A percentile compares a stretch with the other conserved stretches of the same genome.
Conservation (phyloP, 2,888 invertebrate species). For the Oxytorus armatus region DNA sequence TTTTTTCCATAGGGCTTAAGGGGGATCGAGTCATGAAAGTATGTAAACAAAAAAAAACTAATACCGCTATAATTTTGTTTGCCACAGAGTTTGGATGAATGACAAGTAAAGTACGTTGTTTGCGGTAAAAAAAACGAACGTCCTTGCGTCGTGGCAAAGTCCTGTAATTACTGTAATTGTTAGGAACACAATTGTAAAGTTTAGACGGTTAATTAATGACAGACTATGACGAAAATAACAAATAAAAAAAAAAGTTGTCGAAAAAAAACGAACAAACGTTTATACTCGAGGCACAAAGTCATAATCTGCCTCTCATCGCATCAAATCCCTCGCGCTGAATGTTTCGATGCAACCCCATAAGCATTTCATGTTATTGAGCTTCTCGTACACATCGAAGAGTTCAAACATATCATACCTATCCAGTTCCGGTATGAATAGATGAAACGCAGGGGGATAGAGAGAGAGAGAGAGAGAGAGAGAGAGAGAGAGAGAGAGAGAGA, state of each 20-base stretch:
- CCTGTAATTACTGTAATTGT: too few relatives aligned
- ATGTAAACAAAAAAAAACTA: too few relatives aligned
- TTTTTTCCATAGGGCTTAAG: not conserved
- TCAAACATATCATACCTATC: slow-evolving; percentile 44
- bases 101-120: too few relatives aligned
- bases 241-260: too few relatives aligned
- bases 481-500: slow-evolving; percentile 11
- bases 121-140: too few relatives aligned
- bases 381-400: slow-evolving; percentile 28
- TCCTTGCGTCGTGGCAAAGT: too few relatives aligned
- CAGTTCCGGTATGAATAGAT: slow-evolving; percentile 19
- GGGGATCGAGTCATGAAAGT: too few relatives aligned
- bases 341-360: slow-evolving; percentile 13
- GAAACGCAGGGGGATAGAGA: slow-evolving; percentile 19
- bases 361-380: slow-evolving; percentile 36
- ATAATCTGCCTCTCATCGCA: not conserved
- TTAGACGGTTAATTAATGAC: too few relatives aligned
- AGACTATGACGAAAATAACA: not conserved
- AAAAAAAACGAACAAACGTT: too few relatives aligned
- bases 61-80: too few relatives aligned
- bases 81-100: too few relatives aligned
- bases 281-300: not conserved
- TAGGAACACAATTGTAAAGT: too few relatives aligned
- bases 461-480: slow-evolving; percentile 6
- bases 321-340: slow-evolving; percentile 7